Conservation (phyloP, 2,888 invertebrate genomes). For the Hydrotaea diabolus region DNA sequence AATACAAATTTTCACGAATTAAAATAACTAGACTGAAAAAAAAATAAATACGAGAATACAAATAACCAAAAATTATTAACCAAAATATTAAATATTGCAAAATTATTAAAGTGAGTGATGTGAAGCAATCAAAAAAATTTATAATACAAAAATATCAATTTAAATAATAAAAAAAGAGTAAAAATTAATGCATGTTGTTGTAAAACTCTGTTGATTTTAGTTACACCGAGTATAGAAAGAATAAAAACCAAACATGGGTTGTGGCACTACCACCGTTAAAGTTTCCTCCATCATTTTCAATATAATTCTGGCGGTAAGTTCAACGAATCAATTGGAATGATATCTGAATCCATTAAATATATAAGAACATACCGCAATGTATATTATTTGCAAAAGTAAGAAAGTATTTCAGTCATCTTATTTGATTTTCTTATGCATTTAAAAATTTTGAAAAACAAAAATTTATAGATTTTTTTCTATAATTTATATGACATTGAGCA, state of each 20-base stretch:
- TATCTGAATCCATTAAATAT: not conserved
- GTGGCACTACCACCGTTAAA: conserved; percentile 75
- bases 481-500: conserved; percentile 51
- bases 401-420: conserved; percentile 24
- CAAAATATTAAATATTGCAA: conserved; percentile 31
- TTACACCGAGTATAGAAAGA: not conserved
- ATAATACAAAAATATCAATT: no score
- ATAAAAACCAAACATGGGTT: conserved; percentile 73
- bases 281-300: conserved; percentile 74
- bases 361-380: no score
- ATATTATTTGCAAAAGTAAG: no score
- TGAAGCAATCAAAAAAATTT: conserved; percentile 8
- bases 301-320: conserved; percentile 77
- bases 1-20: conserved; percentile 1
- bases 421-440: conserved; percentile 23
- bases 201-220: conserved; percentile 17
- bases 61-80: not conserved
- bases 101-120: not conserved
- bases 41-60: not conserved
- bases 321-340: not conserved
- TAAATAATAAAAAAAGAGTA: conserved; percentile 8
- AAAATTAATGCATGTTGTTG: not conserved
- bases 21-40: conserved; percentile 6
- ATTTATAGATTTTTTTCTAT: not conserved
- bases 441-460: conserved; percentile 1